Conservation (phyloP, 2,888 invertebrate species). For the Napeogenes sylphis region DNA sequence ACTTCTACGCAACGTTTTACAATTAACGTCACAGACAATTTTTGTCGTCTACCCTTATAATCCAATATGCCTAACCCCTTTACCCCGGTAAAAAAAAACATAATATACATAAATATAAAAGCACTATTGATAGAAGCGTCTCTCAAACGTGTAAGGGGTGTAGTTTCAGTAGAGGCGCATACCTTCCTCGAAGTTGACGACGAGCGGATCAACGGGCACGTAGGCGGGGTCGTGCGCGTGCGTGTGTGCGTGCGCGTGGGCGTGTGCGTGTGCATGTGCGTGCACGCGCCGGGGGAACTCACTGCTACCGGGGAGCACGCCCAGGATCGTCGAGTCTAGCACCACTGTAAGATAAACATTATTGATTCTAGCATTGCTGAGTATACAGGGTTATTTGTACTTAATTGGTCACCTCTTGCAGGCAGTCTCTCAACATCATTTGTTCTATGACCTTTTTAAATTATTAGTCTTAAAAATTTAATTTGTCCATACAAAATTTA, state of each 20-base stretch:
- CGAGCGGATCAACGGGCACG: slow-evolving; percentile 82
- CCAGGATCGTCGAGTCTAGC: slow-evolving; percentile 66
- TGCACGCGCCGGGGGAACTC: slow-evolving; percentile 56
- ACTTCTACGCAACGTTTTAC: too few species aligned
- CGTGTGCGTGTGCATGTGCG: slow-evolving; percentile 44
- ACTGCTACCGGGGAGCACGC: slow-evolving; percentile 58
- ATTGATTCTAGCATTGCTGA: background rate
- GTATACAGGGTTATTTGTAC: too few species aligned
- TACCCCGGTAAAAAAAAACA: background rate
- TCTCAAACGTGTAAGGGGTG: slow-evolving; percentile 33
- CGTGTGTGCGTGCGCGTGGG: slow-evolving; percentile 39
- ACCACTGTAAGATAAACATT: slow-evolving; percentile 45
- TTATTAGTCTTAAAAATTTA: too few species aligned
- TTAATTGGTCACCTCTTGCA: too few species aligned
- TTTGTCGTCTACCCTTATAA: too few species aligned
- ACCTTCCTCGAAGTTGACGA: slow-evolving; percentile 90
- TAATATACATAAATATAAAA: slow-evolving; percentile 1
- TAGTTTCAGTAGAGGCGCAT: slow-evolving; percentile 84
- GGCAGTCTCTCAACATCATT: too few species aligned
- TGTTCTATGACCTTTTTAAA: too few species aligned
- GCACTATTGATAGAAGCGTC: slow-evolving; percentile 15
- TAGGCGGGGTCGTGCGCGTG: slow-evolving; percentile 43
- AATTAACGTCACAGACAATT: too few species aligned
- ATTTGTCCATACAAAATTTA: too few species aligned
- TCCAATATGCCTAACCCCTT: too few species aligned